Conservation (phyloP, 1,140 invertebrate genomes). For the Monomorium pharaonis region DNA sequence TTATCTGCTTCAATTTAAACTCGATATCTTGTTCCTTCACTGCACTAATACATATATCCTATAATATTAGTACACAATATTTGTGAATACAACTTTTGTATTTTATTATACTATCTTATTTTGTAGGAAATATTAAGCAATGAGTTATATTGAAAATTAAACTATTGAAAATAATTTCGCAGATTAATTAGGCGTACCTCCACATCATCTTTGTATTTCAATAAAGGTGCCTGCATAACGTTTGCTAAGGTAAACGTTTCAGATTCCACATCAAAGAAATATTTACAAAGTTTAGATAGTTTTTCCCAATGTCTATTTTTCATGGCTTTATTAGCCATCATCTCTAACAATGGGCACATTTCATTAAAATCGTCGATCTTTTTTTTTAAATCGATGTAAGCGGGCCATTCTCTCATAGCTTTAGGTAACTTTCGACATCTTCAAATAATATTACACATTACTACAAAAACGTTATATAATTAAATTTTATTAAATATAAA, state of each 20-base stretch:
- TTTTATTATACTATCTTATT: not conserved
- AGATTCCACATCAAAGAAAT: slow-evolving; percentile 92
- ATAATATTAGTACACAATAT: slow-evolving; percentile 39
- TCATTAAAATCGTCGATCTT: slow-evolving; percentile 97
- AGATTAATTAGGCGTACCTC: slow-evolving; percentile 86
- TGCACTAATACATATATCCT: slow-evolving; percentile 96
- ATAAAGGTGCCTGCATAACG: slow-evolving; percentile 93
- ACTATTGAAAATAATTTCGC: not conserved
- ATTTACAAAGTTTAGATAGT: slow-evolving; percentile 89
- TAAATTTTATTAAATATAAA: not conserved
- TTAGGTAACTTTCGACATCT: slow-evolving; percentile 92
- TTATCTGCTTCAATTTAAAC: slow-evolving; percentile 93
- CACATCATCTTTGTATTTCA: slow-evolving; percentile 94
- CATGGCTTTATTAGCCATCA: slow-evolving; percentile 97
- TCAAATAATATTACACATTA: slow-evolving; percentile 71
- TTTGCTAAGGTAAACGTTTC: slow-evolving; percentile 92
- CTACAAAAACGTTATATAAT: not conserved
- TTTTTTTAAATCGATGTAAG: slow-evolving; percentile 93
- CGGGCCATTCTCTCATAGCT: slow-evolving; percentile 95
- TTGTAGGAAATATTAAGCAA: slow-evolving; percentile 5
- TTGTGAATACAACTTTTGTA: not conserved
- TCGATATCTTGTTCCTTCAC: slow-evolving; percentile 97
- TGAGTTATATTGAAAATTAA: not conserved
- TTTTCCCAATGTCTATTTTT: slow-evolving; percentile 94
- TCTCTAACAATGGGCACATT: slow-evolving; percentile 93